Evolutionary conservation across 2,113 vertebrate genomes (phyloP), one percentile per base, ranked within the genome.

Genomic region (Lanius collurio): DNA sequence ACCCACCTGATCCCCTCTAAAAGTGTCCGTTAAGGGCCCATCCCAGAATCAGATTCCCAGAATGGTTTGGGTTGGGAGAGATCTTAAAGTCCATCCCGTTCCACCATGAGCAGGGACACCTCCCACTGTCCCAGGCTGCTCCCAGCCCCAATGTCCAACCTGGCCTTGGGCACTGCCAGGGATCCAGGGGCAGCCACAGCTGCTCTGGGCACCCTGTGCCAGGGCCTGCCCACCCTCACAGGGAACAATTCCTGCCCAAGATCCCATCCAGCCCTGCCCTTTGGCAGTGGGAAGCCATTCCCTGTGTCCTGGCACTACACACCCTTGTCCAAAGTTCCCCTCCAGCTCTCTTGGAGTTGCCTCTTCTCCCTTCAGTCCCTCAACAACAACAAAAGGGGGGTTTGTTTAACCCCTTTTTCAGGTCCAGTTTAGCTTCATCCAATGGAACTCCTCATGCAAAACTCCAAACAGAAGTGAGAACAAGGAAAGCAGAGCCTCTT

Each of bases 41-140:
- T 18, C 22, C 37, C 26, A 77, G 31, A 59, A 68, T 12, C 62
- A 68, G 46, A 44, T 19, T 60, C 39, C 63, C 46, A 60, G 46
- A 12, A 33, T 23, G 23, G 53, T 52, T 60, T 52, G 83, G 63
- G 28, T 1, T 39, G 64, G 46, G 33, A 78, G 23, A 39, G 28
- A 23, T 44, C 15, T 41, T n/a, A 2, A 41, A 11, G 13, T 2
- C 1, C 42, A 33, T 13, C 46, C 8, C 2, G 7, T 35, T 4
- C 44, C 21, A 27, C 4, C 62, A 52, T 15, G 22, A 18, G 5
- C 73, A 78, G 64, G 55, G 84, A 62, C 39, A 69, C 7, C 11
- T 77, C 0, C 37, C 46, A 33, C 33, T 15, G 0, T 4, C 31
- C 53, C 62, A 76, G 62, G 16, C 0, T 24, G 39, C 23, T 82